Conservation (phyloP, 2,888 invertebrate genomes). For the Diarsia dahlii region DNA sequence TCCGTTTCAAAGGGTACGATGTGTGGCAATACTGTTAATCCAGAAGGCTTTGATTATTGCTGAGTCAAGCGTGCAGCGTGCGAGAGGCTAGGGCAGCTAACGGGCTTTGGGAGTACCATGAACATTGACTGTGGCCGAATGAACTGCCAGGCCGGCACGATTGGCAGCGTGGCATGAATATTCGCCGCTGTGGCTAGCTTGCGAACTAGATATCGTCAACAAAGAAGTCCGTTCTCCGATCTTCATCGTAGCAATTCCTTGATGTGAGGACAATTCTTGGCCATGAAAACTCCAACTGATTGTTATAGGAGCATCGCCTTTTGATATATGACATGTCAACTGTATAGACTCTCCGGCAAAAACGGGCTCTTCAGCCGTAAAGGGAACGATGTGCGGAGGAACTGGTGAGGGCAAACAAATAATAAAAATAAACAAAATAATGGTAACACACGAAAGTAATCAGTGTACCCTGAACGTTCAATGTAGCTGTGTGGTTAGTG, state of each 20-base stretch:
- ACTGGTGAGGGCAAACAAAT: constrained; percentile 84
- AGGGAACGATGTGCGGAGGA: constrained; percentile 92
- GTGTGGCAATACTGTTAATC: constrained; percentile 92
- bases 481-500: constrained; percentile 91
- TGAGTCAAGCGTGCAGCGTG: constrained; percentile 89
- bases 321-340: constrained; percentile 91
- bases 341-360: constrained; percentile 92
- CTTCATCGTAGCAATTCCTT: constrained; percentile 90
- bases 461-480: constrained; percentile 92
- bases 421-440: constrained; percentile 71
- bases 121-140: constrained; percentile 92
- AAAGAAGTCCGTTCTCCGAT: constrained; percentile 92
- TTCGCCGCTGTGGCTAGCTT: constrained; percentile 93
- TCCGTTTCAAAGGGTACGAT: constrained; percentile 92
- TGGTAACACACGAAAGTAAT: constrained; percentile 72
- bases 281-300: constrained; percentile 95
- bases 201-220: constrained; percentile 92
- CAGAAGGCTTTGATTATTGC: constrained; percentile 86
- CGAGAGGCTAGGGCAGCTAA: constrained; percentile 77
- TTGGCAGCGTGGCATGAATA: constrained; percentile 93
- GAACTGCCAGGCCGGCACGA: constrained; percentile 92
- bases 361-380: constrained; percentile 91
- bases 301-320: constrained; percentile 93
- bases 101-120: constrained; percentile 90
- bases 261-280: constrained; percentile 88